These are phyloP conservation scores for Pomacea canaliculata DNA, from an alignment of 2,888 invertebrate species.

Conservation along the genomic window DNA sequence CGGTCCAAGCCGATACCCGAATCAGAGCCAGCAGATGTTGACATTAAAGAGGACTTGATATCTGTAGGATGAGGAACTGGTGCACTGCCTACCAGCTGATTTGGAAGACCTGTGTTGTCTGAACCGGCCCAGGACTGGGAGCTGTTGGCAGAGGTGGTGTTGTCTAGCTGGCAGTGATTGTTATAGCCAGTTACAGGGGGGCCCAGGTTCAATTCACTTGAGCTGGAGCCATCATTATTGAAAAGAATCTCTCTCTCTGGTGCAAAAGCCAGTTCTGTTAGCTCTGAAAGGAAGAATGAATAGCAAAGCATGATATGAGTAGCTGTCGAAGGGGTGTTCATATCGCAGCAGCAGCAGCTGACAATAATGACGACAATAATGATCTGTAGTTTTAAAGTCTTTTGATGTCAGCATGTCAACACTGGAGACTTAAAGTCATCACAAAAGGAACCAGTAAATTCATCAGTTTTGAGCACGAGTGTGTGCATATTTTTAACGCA, in stretches of 20 bases:
- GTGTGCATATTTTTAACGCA: too few species aligned
- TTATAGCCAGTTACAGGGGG: neutral
- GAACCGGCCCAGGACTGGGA: neutral
- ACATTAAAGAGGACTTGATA: conserved; percentile 29
- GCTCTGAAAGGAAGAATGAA: conserved; percentile 4
- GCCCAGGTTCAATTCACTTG: neutral
- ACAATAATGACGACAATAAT: too few species aligned
- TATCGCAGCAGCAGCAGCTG: too few species aligned
- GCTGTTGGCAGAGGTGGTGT: neutral
- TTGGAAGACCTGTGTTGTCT: neutral
- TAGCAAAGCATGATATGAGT: too few species aligned
- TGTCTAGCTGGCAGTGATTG: neutral
- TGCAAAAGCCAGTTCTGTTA: neutral
- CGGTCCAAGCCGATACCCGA: conserved; percentile 45
- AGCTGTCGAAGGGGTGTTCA: too few species aligned
- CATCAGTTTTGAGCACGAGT: too few species aligned
- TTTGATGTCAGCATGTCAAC: too few species aligned
- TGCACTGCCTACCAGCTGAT: neutral
- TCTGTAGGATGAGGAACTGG: conserved; percentile 2
- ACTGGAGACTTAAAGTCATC: too few species aligned
- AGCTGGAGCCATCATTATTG: conserved; percentile 1
- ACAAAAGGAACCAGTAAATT: too few species aligned
- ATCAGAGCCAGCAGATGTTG: conserved; percentile 43
- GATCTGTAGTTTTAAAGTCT: too few species aligned
- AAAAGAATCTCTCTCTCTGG: neutral